A percentile compares a stretch with the other conserved stretches of the same genome.
Conservation (phyloP, 2,797 vertebrate genomes). For the Enteromius paludinosus region DNA sequence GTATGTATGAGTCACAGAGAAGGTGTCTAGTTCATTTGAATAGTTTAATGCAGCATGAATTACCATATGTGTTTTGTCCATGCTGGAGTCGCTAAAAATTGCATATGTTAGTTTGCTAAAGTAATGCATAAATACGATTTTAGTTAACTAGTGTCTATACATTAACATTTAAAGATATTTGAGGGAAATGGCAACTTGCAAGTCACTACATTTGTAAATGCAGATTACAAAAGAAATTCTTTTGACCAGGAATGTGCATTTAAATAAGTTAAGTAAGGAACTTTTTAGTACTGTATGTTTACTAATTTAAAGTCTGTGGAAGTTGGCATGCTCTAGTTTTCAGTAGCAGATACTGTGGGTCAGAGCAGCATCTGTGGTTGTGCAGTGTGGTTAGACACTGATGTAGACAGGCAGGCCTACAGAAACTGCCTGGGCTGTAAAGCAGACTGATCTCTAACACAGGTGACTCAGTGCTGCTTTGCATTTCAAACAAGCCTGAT, state of each 20-base stretch:
- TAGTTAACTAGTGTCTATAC: neutral
- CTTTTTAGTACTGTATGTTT: neutral
- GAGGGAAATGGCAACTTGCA: neutral
- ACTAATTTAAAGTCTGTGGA: neutral
- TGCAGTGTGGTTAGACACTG: slow-evolving; percentile 23
- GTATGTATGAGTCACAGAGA: neutral
- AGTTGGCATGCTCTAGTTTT: neutral
- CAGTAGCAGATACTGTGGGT: slow-evolving; percentile 4
- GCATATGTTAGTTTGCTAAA: neutral
- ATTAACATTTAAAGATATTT: neutral
- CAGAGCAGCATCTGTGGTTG: slow-evolving; percentile 11
- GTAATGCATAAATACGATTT: neutral
- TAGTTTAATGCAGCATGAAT: neutral
- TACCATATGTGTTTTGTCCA: neutral
- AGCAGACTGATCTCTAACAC: slow-evolving; percentile 27
- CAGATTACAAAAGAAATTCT: neutral
- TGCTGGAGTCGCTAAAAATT: neutral
- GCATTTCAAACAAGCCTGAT: slow-evolving; percentile 57
- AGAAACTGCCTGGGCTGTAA: slow-evolving; percentile 25
- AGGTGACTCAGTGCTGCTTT: slow-evolving; percentile 56
- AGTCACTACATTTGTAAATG: neutral
- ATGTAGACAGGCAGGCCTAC: slow-evolving; percentile 39
- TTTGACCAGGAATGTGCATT: neutral
- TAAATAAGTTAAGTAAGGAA: neutral
- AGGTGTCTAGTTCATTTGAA: neutral